Evolutionary conservation across 2,113 vertebrate species (phyloP).

Genomic region (Paratilapia polleni): DNA sequence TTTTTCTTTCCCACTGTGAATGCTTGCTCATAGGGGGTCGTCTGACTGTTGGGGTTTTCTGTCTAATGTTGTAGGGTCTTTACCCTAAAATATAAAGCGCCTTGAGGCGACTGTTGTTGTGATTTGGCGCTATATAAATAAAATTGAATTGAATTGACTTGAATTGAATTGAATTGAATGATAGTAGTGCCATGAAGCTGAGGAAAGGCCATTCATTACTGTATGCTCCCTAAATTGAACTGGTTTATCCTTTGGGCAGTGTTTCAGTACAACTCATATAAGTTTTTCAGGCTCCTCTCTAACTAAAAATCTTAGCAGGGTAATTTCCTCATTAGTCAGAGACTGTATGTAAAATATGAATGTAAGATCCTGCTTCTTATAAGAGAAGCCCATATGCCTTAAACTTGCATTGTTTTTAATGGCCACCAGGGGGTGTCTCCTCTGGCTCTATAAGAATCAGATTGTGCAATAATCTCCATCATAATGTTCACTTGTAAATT

Average conservation of each 20-base stretch:
- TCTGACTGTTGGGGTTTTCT: too few species aligned
- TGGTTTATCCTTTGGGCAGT: background rate
- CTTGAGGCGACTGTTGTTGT: too few species aligned
- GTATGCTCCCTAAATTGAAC: background rate
- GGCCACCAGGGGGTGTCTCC: background rate
- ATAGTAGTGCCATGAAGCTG: background rate
- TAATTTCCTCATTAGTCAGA: background rate
- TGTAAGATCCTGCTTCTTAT: background rate
- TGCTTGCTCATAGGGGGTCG: too few species aligned
- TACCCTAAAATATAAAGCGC: too few species aligned
- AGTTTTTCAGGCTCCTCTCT: background rate
- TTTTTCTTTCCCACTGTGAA: too few species aligned
- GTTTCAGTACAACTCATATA: background rate
- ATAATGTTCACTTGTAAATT: background rate
- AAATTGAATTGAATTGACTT: too few species aligned
- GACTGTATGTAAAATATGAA: background rate
- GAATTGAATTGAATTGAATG: too few species aligned
- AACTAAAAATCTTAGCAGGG: background rate
- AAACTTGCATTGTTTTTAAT: background rate
- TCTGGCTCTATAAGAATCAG: accelerated
- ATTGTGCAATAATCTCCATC: background rate
- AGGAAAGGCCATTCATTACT: background rate
- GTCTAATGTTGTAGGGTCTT: too few species aligned
- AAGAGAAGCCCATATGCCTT: background rate
- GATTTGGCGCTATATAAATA: too few species aligned